Evolutionary conservation across 2,888 invertebrate species (phyloP).

Genomic region (Spilosoma lubricipeda): DNA sequence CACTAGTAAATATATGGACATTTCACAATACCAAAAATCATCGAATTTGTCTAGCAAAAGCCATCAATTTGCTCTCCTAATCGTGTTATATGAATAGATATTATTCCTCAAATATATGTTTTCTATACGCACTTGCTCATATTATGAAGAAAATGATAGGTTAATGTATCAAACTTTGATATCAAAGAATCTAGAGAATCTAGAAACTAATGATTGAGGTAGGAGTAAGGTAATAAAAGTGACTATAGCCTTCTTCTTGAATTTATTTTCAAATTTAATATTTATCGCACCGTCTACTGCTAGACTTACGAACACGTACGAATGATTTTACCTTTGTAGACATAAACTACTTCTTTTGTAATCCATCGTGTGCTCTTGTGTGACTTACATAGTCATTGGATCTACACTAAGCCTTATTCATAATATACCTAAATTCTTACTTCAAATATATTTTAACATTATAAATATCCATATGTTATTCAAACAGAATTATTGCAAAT

Average conservation of each 20-base stretch:
- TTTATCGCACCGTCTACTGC: neutral
- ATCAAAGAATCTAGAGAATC: too few species aligned
- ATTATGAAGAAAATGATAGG: neutral
- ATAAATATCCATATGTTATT: constrained; percentile 2
- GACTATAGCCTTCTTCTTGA: neutral
- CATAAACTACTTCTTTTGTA: neutral
- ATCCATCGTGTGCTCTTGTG: neutral
- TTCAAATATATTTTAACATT: neutral
- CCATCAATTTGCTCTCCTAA: neutral
- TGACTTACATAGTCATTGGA: neutral
- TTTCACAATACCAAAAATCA: neutral
- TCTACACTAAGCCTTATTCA: neutral
- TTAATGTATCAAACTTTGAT: neutral
- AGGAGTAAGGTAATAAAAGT: neutral
- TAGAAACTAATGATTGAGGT: neutral
- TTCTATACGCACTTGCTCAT: neutral
- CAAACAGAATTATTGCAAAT: constrained; percentile 20
- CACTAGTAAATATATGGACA: neutral
- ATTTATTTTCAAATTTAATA: neutral
- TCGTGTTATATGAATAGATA: neutral
- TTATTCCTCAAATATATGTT: neutral
- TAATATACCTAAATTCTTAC: neutral
- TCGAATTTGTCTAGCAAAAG: neutral
- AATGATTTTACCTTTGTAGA: neutral
- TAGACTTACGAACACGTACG: neutral